Evolutionary conservation across 2,113 vertebrate species (phyloP).

Genomic region (Meriones unguiculatus): DNA sequence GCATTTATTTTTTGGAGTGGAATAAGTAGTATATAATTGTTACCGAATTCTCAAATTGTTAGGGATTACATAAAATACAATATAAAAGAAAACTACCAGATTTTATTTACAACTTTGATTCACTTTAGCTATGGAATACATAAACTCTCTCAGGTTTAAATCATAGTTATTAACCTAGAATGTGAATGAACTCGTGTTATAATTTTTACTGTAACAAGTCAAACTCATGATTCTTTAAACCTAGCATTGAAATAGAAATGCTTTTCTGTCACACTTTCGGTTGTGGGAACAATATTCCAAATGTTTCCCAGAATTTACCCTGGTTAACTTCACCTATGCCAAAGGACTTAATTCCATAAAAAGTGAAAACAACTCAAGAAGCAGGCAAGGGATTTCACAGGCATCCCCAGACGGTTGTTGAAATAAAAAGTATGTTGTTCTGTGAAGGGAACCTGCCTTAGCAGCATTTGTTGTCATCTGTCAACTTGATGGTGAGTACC

Average conservation of each 20-base stretch:
- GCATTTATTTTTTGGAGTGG: neutral
- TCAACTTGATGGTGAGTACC: slow-evolving; percentile 85
- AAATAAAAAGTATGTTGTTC: neutral
- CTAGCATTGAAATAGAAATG: slow-evolving; percentile 90
- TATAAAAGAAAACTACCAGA: neutral
- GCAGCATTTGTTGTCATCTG: slow-evolving; percentile 72
- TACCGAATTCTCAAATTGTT: neutral
- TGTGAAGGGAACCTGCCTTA: slow-evolving; percentile 67
- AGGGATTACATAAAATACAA: neutral
- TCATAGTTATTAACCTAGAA: neutral
- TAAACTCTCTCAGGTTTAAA: neutral
- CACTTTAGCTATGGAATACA: neutral
- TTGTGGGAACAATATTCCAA: slow-evolving; percentile 86
- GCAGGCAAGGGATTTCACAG: rapidly evolving
- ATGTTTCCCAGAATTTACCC: slow-evolving; percentile 87
- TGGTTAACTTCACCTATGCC: slow-evolving; percentile 70
- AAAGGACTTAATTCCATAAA: slow-evolving; percentile 80
- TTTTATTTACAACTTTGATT: neutral
- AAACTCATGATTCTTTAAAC: neutral
- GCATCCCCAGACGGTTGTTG: neutral
- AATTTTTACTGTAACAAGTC: neutral
- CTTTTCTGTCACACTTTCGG: slow-evolving; percentile 88
- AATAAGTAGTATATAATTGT: neutral
- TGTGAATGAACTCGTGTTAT: neutral
- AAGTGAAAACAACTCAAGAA: neutral